Percentiles rank a stretch among this genome's conserved stretches.
These are phyloP conservation scores for Heliconius hewitsoni DNA, from an alignment of 1,140 invertebrate genomes.

Conservation along the genomic window DNA sequence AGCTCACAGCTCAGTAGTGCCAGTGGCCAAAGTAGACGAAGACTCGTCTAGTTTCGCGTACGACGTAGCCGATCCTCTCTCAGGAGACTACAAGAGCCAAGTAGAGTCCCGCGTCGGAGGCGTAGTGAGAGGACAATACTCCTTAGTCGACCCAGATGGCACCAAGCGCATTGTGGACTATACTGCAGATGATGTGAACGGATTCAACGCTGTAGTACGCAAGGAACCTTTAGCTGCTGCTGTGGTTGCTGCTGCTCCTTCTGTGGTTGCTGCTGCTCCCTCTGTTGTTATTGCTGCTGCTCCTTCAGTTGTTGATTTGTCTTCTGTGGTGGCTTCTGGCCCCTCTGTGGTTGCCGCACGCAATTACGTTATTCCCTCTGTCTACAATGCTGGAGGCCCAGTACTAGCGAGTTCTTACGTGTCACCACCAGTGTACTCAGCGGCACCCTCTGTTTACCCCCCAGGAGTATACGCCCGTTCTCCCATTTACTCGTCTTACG, in stretches of 20 bases:
- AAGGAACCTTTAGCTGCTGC: not conserved
- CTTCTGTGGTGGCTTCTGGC: conserved; percentile 34
- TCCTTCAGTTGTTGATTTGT: conserved; percentile 39
- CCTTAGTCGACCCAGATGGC: conserved; percentile 54
- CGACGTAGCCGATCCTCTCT: conserved; percentile 72
- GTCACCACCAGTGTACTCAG: conserved; percentile 18
- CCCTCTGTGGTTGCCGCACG: not conserved
- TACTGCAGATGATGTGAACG: not conserved
- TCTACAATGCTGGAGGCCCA: not conserved
- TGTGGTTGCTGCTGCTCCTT: conserved; percentile 34
- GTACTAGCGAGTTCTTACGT: conserved; percentile 54
- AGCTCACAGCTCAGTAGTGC: not conserved
- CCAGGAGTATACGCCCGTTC: conserved; percentile 53
- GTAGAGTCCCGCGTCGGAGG: conserved; percentile 72
- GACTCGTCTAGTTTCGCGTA: conserved; percentile 66
- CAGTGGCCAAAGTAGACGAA: conserved; percentile 43
- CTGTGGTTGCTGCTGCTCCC: conserved; percentile 40
- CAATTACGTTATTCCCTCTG: not conserved
- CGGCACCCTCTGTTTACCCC: not conserved
- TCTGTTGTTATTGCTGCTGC: conserved; percentile 38
- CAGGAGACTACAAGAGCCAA: conserved; percentile 66
- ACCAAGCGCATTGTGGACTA: conserved; percentile 27
- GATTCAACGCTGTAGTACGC: conserved; percentile 3
- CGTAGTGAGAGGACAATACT: conserved; percentile 79
- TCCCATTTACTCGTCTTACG: not conserved